phyloP scores from a whole-genome alignment of 2,888 invertebrate genomes.

The Sussaba pulchella region DNA sequence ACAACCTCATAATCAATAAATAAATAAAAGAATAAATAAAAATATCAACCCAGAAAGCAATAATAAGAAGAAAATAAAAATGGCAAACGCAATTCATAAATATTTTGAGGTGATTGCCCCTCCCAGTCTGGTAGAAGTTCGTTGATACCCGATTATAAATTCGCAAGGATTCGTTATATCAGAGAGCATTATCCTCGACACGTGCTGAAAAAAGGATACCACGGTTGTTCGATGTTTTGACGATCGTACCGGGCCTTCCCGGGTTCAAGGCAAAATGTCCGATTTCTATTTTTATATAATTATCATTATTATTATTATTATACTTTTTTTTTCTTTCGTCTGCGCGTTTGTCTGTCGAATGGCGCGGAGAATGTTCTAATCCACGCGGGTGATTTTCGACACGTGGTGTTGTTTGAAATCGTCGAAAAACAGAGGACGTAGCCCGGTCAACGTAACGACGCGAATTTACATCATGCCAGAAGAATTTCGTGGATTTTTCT shows the following conservation, averaged over 20 bases:
- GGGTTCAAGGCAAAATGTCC: conserved; percentile 65
- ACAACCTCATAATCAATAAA: too few species aligned
- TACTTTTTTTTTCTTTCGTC: not conserved
- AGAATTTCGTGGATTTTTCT: too few species aligned
- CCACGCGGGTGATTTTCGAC: not conserved
- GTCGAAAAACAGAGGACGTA: too few species aligned
- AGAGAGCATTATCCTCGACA: conserved; percentile 59
- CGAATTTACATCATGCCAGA: too few species aligned
- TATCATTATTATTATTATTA: too few species aligned
- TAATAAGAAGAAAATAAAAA: not conserved
- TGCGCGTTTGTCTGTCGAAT: conserved; percentile 37
- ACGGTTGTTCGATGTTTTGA: conserved; percentile 7
- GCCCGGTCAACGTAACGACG: too few species aligned
- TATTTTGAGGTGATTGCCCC: not conserved
- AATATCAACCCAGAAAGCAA: too few species aligned
- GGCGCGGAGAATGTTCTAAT: too few species aligned
- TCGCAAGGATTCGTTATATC: conserved; percentile 19
- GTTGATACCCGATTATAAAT: conserved; percentile 30
- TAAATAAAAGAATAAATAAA: too few species aligned
- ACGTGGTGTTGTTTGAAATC: conserved; percentile 14
- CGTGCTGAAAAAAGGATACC: conserved; percentile 61
- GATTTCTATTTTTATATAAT: conserved; percentile 54
- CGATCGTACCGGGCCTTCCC: conserved; percentile 32
- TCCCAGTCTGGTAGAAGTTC: conserved; percentile 4
- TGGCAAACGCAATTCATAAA: not conserved